Percentiles rank a stretch among this genome's conserved stretches.
phyloP scores from a whole-genome alignment of 1,140 invertebrate genomes.

The Oncopeltus fasciatus region DNA sequence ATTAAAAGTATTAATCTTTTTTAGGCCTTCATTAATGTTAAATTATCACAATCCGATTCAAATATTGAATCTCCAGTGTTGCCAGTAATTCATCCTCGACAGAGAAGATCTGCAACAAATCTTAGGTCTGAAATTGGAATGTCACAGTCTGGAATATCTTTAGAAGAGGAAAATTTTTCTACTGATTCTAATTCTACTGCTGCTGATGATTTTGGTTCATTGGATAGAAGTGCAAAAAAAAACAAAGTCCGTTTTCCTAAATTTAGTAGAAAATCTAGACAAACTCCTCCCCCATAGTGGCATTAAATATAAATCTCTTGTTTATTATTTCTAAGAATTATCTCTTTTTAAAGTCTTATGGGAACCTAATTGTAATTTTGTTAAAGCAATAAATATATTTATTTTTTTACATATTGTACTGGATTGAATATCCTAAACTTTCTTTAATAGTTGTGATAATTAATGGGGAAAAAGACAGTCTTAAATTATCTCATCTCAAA shows the following conservation, averaged over 20 bases:
- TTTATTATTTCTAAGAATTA: too few species aligned
- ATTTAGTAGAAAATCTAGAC: constrained; percentile 21
- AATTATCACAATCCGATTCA: constrained; percentile 11
- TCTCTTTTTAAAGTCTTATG: too few species aligned
- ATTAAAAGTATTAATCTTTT: too few species aligned
- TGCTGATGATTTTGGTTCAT: constrained; percentile 30
- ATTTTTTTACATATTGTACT: too few species aligned
- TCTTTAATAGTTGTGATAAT: too few species aligned
- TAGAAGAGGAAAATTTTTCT: constrained; percentile 35
- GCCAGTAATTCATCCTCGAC: constrained; percentile 12
- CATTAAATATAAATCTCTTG: constrained; percentile 15
- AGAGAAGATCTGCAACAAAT: not conserved
- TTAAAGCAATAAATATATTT: too few species aligned
- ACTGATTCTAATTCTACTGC: constrained; percentile 38
- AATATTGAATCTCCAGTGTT: constrained; percentile 13
- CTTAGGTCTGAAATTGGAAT: not conserved
- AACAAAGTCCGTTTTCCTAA: constrained; percentile 30
- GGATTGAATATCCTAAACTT: too few species aligned
- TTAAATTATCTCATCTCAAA: too few species aligned
- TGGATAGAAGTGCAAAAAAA: constrained; percentile 32
- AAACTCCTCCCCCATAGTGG: constrained; percentile 14
- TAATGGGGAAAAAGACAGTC: too few species aligned
- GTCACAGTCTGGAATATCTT: constrained; percentile 22
- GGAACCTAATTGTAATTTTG: too few species aligned
- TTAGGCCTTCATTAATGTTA: constrained; percentile 3